Evolutionary conservation across 1,140 invertebrate species (phyloP).

Genomic region (Pachyrhynchus sulphureomaculatus): DNA sequence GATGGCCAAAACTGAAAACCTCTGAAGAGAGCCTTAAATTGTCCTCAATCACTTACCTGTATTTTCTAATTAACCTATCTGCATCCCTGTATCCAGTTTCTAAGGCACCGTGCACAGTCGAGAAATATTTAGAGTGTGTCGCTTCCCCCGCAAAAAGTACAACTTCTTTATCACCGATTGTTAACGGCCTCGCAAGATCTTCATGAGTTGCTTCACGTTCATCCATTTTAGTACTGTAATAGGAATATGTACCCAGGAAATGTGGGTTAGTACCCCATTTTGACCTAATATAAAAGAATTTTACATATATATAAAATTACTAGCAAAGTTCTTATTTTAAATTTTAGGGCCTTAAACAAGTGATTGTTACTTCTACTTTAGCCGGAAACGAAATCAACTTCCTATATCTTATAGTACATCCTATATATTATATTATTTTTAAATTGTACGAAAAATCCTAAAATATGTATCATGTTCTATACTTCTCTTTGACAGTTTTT

Average conservation of each 20-base stretch:
- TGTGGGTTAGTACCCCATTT: constrained; percentile 69
- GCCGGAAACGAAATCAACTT: too few relatives aligned
- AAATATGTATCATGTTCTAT: too few relatives aligned
- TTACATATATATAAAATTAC: not conserved
- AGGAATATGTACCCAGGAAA: constrained; percentile 71
- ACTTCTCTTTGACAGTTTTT: too few relatives aligned
- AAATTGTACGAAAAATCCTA: too few relatives aligned
- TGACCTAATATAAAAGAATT: constrained; percentile 52
- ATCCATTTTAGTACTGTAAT: constrained; percentile 56
- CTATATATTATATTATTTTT: too few relatives aligned
- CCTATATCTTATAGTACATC: too few relatives aligned
- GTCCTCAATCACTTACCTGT: constrained; percentile 27
- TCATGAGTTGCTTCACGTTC: constrained; percentile 55
- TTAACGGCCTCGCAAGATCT: constrained; percentile 64
- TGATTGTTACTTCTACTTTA: too few relatives aligned
- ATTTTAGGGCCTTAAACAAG: too few relatives aligned
- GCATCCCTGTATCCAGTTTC: constrained; percentile 78
- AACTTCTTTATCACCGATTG: constrained; percentile 46
- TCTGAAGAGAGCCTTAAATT: too few relatives aligned
- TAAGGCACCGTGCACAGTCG: constrained; percentile 80
- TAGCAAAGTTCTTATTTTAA: too few relatives aligned
- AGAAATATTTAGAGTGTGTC: constrained; percentile 66
- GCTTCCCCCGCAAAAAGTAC: constrained; percentile 74
- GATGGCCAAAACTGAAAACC: too few relatives aligned
- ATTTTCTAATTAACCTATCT: constrained; percentile 66